Evolutionary conservation across 2,797 vertebrate genomes (phyloP).

Genomic region (Lateolabrax maculatus): DNA sequence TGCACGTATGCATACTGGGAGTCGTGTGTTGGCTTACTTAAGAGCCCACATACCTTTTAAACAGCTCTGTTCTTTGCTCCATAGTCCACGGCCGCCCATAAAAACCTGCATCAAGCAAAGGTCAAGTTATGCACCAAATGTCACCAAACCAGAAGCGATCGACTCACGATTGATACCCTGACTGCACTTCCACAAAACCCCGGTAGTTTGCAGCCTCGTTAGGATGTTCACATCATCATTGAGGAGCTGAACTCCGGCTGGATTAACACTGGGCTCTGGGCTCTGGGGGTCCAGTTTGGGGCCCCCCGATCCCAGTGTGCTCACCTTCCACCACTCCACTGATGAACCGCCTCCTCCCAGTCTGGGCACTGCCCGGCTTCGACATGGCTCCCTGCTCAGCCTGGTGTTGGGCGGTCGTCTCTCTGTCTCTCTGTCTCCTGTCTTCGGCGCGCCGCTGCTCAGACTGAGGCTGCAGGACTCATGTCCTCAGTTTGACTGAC

Average conservation of each 20-base stretch:
- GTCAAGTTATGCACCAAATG: constrained; percentile 24
- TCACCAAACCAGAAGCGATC: constrained; percentile 1
- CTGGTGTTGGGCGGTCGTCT: neutral
- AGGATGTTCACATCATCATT: neutral
- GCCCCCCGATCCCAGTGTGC: constrained; percentile 31
- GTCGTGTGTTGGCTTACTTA: neutral
- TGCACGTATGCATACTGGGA: neutral
- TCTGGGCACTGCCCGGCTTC: constrained; percentile 37
- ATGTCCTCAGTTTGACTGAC: neutral
- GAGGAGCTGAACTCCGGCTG: neutral
- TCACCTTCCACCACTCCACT: constrained; percentile 97
- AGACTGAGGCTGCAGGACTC: neutral
- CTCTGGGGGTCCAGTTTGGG: neutral
- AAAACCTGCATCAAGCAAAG: constrained; percentile 89
- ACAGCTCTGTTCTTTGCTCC: constrained; percentile 97
- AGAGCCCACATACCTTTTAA: constrained; percentile 88
- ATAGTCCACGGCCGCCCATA: constrained; percentile 99
- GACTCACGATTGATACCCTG: neutral
- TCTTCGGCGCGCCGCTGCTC: neutral
- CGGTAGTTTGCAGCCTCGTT: neutral
- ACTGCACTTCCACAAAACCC: neutral
- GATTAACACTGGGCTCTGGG: neutral
- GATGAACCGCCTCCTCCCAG: constrained; percentile 86
- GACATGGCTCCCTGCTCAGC: constrained; percentile 64
- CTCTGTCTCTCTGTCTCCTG: neutral